Evolutionary conservation across 2,888 invertebrate species (phyloP).

Genomic region (Deroplatys truncata): DNA sequence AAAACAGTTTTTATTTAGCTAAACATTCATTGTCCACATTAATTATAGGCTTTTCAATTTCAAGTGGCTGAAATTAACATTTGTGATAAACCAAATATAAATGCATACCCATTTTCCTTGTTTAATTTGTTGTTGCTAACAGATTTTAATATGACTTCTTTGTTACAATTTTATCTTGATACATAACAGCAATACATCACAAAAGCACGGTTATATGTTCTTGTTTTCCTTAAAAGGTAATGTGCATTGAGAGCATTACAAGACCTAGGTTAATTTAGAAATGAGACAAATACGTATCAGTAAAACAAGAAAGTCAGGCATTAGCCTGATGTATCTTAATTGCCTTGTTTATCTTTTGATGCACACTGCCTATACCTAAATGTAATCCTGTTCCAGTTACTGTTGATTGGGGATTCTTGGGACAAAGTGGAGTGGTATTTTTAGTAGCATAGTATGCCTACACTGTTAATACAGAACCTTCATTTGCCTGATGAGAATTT

Average conservation of each 20-base stretch:
- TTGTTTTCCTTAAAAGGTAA: not conserved
- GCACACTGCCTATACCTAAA: not conserved
- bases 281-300: not conserved
- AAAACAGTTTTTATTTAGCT: not conserved
- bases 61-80: not conserved
- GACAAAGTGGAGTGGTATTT: no score
- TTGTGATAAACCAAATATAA: not conserved
- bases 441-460: no score
- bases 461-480: no score
- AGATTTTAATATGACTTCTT: not conserved
- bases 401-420: no score
- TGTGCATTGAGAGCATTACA: not conserved
- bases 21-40: not conserved
- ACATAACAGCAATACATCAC: constrained; percentile 10
- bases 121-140: not conserved
- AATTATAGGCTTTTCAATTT: not conserved
- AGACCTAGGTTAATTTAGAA: not conserved
- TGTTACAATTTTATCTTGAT: constrained; percentile 1
- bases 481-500: no score
- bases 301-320: not conserved
- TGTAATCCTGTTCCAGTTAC: not conserved
- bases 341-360: not conserved
- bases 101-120: not conserved
- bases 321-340: no score
- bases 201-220: not conserved